Evolutionary conservation across 2,113 vertebrate species (phyloP).

Genomic region (Tachycineta bicolor): DNA sequence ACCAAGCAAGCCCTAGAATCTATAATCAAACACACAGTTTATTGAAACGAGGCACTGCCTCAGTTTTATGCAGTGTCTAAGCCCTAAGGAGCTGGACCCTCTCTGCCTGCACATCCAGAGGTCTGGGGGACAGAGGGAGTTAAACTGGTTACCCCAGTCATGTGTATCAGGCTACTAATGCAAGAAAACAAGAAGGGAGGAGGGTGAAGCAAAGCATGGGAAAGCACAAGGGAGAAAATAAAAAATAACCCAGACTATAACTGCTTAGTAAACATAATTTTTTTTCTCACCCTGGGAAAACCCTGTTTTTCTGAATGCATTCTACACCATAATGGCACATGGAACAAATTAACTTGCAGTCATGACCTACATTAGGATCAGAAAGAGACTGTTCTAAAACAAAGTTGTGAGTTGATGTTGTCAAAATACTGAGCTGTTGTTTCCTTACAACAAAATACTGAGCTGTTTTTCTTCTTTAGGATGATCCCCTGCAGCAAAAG

Average conservation of each 20-base stretch:
- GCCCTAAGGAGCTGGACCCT: not conserved
- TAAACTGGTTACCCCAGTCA: not conserved
- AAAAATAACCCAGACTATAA: not conserved
- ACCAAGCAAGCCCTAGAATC: not conserved
- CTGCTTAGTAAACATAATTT: slow-evolving; percentile 32
- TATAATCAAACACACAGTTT: not conserved
- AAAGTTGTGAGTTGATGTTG: slow-evolving; percentile 25
- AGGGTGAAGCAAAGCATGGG: not conserved
- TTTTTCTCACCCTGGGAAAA: slow-evolving; percentile 39
- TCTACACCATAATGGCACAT: slow-evolving; percentile 44
- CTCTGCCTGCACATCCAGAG: not conserved
- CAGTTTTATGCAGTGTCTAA: not conserved
- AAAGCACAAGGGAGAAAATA: not conserved
- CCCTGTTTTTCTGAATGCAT: not conserved
- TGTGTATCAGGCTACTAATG: not conserved
- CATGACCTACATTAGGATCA: slow-evolving; percentile 46
- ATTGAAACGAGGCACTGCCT: not conserved
- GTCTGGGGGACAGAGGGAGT: not conserved
- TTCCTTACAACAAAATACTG: slow-evolving; percentile 29
- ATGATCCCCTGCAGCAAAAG: slow-evolving; percentile 27
- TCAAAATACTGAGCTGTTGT: slow-evolving; percentile 43
- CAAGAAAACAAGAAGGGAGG: not conserved
- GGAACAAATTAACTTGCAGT: slow-evolving; percentile 56
- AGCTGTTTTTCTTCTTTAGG: slow-evolving; percentile 23
- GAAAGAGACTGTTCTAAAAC: slow-evolving; percentile 24